phyloP scores from a whole-genome alignment of 2,888 invertebrate species.

The Lordiphosa fenestrarum region DNA sequence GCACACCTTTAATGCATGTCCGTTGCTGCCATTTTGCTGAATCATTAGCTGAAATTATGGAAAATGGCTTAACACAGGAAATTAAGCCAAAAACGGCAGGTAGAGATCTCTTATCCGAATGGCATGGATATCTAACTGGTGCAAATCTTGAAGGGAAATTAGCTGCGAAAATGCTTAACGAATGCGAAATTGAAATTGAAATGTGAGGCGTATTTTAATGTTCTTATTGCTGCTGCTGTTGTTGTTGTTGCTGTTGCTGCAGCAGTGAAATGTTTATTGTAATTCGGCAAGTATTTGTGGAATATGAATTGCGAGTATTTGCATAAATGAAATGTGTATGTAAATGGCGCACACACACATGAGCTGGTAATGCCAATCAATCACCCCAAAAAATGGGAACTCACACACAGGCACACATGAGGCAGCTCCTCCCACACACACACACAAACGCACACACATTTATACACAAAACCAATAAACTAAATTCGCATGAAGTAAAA shows the following conservation, averaged over 20 bases:
- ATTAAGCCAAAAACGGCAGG: conserved; percentile 58
- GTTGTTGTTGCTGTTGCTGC: conserved; percentile 31
- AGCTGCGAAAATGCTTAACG: conserved; percentile 69
- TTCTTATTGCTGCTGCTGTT: conserved; percentile 3
- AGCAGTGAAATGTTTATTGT: conserved; percentile 56
- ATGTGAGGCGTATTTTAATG: conserved; percentile 10
- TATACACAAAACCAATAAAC: conserved; percentile 69
- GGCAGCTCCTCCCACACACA: conserved; percentile 63
- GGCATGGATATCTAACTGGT: conserved; percentile 52
- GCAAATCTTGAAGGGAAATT: conserved; percentile 70
- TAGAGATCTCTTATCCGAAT: conserved; percentile 26
- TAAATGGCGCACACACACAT: conserved; percentile 50
- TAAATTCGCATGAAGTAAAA: conserved; percentile 62
- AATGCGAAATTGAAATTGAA: conserved; percentile 49
- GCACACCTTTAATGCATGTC: conserved; percentile 35
- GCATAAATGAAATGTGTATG: conserved; percentile 73
- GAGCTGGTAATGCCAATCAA: conserved; percentile 70
- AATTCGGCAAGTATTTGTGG: conserved; percentile 70
- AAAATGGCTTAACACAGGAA: conserved; percentile 71
- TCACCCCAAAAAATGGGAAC: conserved; percentile 65
- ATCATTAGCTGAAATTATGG: conserved; percentile 54
- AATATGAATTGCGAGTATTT: conserved; percentile 73
- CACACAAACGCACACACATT: conserved; percentile 12
- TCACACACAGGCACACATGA: conserved; percentile 19
- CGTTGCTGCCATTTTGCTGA: conserved; percentile 44